These are phyloP conservation scores for Microctenopoma lineatum DNA, from an alignment of 2,797 vertebrate species.

Conservation along the genomic window DNA sequence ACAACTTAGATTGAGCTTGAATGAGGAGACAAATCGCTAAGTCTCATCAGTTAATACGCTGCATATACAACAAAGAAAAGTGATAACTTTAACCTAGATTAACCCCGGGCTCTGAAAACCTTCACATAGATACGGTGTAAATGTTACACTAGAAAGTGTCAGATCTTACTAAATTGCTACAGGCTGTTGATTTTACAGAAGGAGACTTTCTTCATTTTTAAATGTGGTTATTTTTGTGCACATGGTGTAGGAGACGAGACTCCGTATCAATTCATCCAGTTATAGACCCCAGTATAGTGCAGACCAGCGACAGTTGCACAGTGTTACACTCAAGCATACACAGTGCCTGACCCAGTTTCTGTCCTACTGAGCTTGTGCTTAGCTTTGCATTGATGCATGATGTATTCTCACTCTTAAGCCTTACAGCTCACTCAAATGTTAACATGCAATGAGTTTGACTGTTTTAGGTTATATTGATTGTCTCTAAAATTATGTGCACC, in stretches of 20 bases:
- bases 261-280: slow-evolving; percentile 28
- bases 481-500: background rate
- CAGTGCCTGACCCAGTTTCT: slow-evolving; percentile 67
- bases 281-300: slow-evolving; percentile 22
- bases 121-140: background rate
- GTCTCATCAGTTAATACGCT: too few relatives aligned
- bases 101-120: background rate
- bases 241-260: slow-evolving; percentile 7
- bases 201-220: background rate
- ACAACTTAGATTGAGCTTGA: too few relatives aligned
- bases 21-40: too few relatives aligned
- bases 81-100: background rate
- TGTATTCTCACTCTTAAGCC: slow-evolving; percentile 9
- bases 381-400: slow-evolving; percentile 37
- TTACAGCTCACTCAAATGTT: slow-evolving; percentile 14
- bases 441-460: slow-evolving; percentile 1
- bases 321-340: slow-evolving; percentile 40
- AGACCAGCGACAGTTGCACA: slow-evolving; percentile 36
- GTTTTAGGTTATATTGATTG: background rate
- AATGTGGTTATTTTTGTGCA: slow-evolving; percentile 3
- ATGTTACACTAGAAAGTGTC: background rate
- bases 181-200: background rate
- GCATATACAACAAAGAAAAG: too few relatives aligned
- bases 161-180: background rate
- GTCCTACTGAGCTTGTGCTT: slow-evolving; percentile 42